A percentile compares a stretch with the other conserved stretches of the same genome.
Conservation (phyloP, 2,888 invertebrate genomes). For the Molanna angustata region DNA sequence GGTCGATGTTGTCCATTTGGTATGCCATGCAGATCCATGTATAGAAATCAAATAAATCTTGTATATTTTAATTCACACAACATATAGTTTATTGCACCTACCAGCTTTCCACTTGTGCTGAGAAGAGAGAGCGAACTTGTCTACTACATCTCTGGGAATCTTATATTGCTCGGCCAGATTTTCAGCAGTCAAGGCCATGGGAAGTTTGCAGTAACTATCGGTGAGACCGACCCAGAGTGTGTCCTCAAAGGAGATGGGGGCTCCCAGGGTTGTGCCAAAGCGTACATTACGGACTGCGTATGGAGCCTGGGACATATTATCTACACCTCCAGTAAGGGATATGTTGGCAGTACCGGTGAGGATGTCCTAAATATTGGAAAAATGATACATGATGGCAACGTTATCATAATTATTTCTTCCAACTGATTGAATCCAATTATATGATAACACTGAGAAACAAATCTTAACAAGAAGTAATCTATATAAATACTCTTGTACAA, state of each 20-base stretch:
- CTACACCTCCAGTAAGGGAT: constrained; percentile 87
- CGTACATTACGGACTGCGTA: constrained; percentile 80
- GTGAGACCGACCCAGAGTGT: constrained; percentile 85
- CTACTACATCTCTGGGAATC: constrained; percentile 77
- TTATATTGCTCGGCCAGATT: constrained; percentile 85
- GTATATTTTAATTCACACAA: too few relatives aligned
- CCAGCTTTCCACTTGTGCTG: constrained; percentile 86
- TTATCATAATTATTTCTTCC: too few relatives aligned
- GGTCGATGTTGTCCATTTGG: too few relatives aligned
- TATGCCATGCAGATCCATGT: too few relatives aligned
- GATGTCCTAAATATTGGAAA: constrained; percentile 85
- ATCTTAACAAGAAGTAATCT: too few relatives aligned
- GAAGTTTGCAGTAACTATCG: constrained; percentile 84
- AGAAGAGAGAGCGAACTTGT: constrained; percentile 80
- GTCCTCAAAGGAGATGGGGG: constrained; percentile 78
- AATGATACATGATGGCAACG: too few relatives aligned
- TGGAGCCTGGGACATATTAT: constrained; percentile 94
- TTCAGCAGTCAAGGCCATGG: constrained; percentile 96
- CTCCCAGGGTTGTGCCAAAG: constrained; percentile 85
- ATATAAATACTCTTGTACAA: too few relatives aligned
- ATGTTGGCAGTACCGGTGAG: constrained; percentile 78
- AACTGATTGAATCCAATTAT: too few relatives aligned
- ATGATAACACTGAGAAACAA: too few relatives aligned
- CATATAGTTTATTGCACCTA: too few relatives aligned
- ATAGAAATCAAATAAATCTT: too few relatives aligned